A percentile compares a stretch with the other conserved stretches of the same genome.
Conservation (phyloP, 2,113 vertebrate genomes). For the Colossoma macropomum region DNA sequence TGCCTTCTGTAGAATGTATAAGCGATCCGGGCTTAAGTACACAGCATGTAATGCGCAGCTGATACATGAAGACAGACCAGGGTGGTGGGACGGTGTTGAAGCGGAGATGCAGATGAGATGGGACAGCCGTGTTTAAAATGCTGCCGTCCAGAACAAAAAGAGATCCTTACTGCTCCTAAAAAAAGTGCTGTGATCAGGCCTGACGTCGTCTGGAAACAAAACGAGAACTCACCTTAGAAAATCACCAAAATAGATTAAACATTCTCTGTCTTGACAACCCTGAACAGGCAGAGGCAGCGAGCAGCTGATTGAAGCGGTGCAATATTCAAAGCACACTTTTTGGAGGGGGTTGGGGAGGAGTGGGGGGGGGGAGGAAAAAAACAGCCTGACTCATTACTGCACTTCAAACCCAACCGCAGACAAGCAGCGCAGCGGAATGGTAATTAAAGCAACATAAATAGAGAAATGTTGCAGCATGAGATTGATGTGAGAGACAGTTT, state of each 20-base stretch:
- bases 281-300: constrained; percentile 33
- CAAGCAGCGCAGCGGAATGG: constrained; percentile 34
- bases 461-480: constrained; percentile 41
- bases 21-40: constrained; percentile 8
- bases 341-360: constrained; percentile 26
- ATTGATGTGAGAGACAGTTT: constrained; percentile 15
- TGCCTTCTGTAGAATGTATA: not conserved
- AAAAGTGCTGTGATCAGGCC: constrained; percentile 16
- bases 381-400: constrained; percentile 44
- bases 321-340: constrained; percentile 45
- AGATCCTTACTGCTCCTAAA: not conserved
- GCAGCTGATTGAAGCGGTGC: constrained; percentile 38
- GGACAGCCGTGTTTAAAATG: constrained; percentile 15
- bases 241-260: constrained; percentile 51
- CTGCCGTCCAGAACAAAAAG: constrained; percentile 5
- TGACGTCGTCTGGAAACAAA: constrained; percentile 25
- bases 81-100: not conserved
- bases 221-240: constrained; percentile 10
- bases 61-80: not conserved
- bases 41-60: not conserved
- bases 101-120: not conserved
- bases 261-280: constrained; percentile 35
- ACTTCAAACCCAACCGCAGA: constrained; percentile 50
- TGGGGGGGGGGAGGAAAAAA: not conserved
- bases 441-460: constrained; percentile 54